A percentile compares a stretch with the other conserved stretches of the same genome.
phyloP scores from a whole-genome alignment of 2,113 vertebrate genomes.

The Scophthalmus maximus region DNA sequence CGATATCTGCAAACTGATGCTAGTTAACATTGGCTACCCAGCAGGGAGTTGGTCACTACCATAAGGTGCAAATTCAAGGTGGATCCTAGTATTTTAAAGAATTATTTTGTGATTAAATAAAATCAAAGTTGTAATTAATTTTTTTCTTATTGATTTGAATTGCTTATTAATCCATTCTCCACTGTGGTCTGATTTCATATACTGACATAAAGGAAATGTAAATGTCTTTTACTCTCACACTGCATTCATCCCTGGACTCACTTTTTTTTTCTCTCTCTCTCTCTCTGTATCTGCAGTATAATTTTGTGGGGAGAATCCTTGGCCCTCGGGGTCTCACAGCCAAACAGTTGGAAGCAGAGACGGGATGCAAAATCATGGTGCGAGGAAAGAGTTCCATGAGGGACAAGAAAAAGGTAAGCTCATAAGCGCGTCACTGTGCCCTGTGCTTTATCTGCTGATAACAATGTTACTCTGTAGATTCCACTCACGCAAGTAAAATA shows the following conservation, averaged over 20 bases:
- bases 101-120: too few relatives aligned
- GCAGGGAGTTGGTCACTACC: too few relatives aligned
- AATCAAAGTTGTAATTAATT: too few relatives aligned
- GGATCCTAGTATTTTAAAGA: too few relatives aligned
- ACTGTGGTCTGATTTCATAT: not conserved
- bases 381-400: conserved; percentile 88
- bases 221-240: not conserved
- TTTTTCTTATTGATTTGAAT: too few relatives aligned
- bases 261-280: conserved; percentile 41
- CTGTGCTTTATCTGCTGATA: not conserved
- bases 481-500: not conserved
- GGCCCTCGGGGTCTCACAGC: conserved; percentile 87
- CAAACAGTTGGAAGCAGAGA: conserved; percentile 88
- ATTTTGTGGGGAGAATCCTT: conserved; percentile 88
- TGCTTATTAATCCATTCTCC: not conserved
- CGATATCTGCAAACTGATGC: too few relatives aligned
- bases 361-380: conserved; percentile 89
- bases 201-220: not conserved
- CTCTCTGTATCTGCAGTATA: conserved; percentile 79
- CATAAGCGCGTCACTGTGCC: not conserved
- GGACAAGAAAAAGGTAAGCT: conserved; percentile 87
- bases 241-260: conserved; percentile 29
- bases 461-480: not conserved
- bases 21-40: too few relatives aligned
- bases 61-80: too few relatives aligned